Conservation (phyloP, 2,113 vertebrate genomes). For the Australoheros scitulus region DNA sequence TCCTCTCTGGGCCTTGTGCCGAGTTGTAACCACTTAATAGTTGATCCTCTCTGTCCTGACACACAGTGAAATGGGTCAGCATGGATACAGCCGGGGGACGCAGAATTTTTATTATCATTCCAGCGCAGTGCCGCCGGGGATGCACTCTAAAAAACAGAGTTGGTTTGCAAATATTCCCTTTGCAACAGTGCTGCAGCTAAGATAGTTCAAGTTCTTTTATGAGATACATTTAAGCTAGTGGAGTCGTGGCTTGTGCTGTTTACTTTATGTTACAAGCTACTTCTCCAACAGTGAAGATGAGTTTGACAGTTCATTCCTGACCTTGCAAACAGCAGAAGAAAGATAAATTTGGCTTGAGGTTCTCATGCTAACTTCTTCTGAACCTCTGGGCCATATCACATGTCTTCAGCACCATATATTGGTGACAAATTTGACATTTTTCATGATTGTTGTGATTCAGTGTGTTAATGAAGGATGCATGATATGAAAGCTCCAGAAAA, state of each 20-base stretch:
- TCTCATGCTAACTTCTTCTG: background rate
- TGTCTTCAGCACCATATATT: background rate
- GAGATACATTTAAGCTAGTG: slow-evolving; percentile 26
- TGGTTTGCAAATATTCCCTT: slow-evolving; percentile 63
- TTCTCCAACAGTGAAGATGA: background rate
- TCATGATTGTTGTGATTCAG: background rate
- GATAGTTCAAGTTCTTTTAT: slow-evolving; percentile 32
- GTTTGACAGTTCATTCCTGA: background rate
- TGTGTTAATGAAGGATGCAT: background rate
- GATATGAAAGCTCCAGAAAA: background rate
- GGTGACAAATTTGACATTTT: background rate
- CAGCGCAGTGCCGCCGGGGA: slow-evolving; percentile 36
- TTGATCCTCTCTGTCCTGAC: slow-evolving; percentile 62
- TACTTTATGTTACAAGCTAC: slow-evolving; percentile 13
- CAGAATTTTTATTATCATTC: slow-evolving; percentile 56
- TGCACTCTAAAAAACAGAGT: slow-evolving; percentile 46
- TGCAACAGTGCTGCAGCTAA: slow-evolving; percentile 37
- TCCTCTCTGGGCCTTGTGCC: slow-evolving; percentile 45
- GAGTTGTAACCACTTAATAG: slow-evolving; percentile 56
- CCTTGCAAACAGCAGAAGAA: background rate
- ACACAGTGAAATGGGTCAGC: slow-evolving; percentile 65
- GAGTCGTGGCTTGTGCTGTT: background rate
- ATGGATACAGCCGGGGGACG: slow-evolving; percentile 30
- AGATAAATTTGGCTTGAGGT: background rate
- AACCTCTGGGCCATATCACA: background rate